Conservation (phyloP, 1,140 invertebrate species). For the Aphaenogaster floridana region DNA sequence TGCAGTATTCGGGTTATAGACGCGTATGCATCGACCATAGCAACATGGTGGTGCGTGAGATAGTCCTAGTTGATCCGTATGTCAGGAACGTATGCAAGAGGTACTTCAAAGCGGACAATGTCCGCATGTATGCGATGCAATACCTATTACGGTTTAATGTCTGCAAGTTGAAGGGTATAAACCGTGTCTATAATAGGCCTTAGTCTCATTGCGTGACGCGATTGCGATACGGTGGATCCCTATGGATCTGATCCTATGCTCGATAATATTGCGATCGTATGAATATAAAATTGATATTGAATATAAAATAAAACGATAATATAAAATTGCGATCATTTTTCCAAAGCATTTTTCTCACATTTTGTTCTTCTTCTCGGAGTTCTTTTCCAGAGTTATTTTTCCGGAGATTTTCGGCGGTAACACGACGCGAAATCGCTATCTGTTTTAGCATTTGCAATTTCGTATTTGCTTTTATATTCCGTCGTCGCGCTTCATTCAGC, state of each 20-base stretch:
- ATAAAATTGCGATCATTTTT: neutral
- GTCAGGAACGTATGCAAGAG: slow-evolving; percentile 46
- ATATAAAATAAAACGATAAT: too few relatives aligned
- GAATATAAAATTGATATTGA: too few relatives aligned
- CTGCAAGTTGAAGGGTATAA: slow-evolving; percentile 47
- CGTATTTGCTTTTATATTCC: slow-evolving; percentile 11
- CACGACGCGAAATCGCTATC: slow-evolving; percentile 18
- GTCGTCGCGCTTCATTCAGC: slow-evolving; percentile 11
- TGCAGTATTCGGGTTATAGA: slow-evolving; percentile 52
- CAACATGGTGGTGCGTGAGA: slow-evolving; percentile 42
- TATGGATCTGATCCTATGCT: neutral
- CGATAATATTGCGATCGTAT: neutral
- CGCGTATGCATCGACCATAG: slow-evolving; percentile 5
- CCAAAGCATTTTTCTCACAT: neutral
- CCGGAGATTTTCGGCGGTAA: neutral
- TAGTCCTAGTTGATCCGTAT: slow-evolving; percentile 45
- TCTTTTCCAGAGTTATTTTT: neutral
- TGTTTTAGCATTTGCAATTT: slow-evolving; percentile 11
- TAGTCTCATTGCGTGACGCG: slow-evolving; percentile 57
- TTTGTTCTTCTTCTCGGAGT: neutral
- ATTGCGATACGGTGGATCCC: neutral
- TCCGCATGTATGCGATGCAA: neutral
- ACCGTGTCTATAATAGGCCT: slow-evolving; percentile 55
- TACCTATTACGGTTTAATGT: neutral
- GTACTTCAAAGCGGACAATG: slow-evolving; percentile 63